phyloP scores from a whole-genome alignment of 1,140 invertebrate genomes.

The Cryptotermes secundus region DNA sequence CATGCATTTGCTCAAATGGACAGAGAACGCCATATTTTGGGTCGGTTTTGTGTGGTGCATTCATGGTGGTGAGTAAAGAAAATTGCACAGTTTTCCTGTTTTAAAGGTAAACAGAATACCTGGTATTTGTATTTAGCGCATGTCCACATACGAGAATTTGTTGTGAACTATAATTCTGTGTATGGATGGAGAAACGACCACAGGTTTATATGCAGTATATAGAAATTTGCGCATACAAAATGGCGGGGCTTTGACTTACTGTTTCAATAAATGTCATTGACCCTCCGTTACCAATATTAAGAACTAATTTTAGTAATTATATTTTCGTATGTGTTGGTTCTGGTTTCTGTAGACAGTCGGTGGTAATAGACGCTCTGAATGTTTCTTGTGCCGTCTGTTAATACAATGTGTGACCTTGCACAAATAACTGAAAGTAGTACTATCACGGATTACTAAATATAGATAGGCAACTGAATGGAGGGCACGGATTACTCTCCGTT shows the following conservation, averaged over 20 bases:
- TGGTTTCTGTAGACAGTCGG: too few species aligned
- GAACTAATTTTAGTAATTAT: background rate
- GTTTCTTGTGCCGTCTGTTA: too few species aligned
- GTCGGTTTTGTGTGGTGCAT: background rate
- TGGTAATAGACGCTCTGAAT: too few species aligned
- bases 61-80: background rate
- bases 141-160: background rate
- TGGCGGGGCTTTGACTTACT: background rate
- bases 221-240: background rate
- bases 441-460: too few species aligned
- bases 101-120: background rate
- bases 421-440: too few species aligned
- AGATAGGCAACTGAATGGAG: too few species aligned
- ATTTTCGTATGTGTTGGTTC: too few species aligned
- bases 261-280: background rate
- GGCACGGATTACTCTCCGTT: too few species aligned
- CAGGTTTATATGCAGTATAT: background rate
- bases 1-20: background rate
- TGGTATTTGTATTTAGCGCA: background rate
- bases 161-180: background rate
- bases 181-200: background rate
- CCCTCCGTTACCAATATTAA: background rate
- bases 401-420: too few species aligned
- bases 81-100: background rate
- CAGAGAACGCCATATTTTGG: background rate